Evolutionary conservation across 2,113 vertebrate species (phyloP).

Genomic region (Festucalex cinctus): DNA sequence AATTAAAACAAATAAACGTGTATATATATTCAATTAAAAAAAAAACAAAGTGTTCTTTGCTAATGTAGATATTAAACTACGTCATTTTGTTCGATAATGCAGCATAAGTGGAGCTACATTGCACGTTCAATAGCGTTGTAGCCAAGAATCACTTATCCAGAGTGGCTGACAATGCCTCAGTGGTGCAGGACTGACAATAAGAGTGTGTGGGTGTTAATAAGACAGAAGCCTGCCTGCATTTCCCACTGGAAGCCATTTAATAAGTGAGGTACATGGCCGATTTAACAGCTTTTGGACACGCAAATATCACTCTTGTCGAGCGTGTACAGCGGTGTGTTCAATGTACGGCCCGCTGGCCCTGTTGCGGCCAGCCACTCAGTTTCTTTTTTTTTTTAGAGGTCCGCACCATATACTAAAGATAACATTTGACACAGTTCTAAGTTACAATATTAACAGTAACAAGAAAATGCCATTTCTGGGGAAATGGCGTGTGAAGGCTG

Average conservation of each 20-base stretch:
- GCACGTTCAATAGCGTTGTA: slow-evolving; percentile 11
- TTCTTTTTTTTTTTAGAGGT: neutral
- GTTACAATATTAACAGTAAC: too few relatives aligned
- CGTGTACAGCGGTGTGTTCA: neutral
- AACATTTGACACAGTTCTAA: neutral
- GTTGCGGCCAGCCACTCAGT: neutral
- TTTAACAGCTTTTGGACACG: neutral
- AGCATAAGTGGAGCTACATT: slow-evolving; percentile 9
- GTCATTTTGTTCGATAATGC: slow-evolving; percentile 10
- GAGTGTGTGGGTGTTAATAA: slow-evolving; percentile 46
- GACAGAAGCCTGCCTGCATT: slow-evolving; percentile 35
- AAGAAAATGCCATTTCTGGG: too few relatives aligned
- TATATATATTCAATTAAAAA: neutral
- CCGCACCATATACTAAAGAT: neutral
- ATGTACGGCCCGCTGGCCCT: neutral
- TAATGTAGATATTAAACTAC: slow-evolving; percentile 8
- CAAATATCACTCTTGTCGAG: slow-evolving; percentile 4
- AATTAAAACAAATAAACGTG: neutral
- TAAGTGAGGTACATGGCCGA: slow-evolving; percentile 27
- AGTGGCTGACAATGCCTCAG: slow-evolving; percentile 46
- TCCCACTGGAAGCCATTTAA: slow-evolving; percentile 23
- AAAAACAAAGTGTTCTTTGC: neutral
- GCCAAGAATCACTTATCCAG: slow-evolving; percentile 25
- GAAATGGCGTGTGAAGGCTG: too few relatives aligned
- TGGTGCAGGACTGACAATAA: slow-evolving; percentile 39